Base-by-base conservation (phyloP, 2,888 invertebrate species). In the Sycophila texana region DNA sequence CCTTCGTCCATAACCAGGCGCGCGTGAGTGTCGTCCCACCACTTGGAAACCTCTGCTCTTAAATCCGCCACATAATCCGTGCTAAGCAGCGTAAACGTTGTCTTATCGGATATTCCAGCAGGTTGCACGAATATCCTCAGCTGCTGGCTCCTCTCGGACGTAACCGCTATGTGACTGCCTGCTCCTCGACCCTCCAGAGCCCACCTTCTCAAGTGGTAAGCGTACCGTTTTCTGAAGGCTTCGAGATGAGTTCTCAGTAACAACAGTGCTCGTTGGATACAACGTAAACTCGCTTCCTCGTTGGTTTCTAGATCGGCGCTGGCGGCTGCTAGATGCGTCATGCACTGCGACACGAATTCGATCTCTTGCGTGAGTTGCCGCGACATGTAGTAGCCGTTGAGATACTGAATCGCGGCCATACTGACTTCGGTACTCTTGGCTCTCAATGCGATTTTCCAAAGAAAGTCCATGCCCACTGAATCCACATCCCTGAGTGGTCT, bases 351-450 rank as follows among this genome's bases (percentile, higher is more conserved):
- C 0, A 98, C 96, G 89, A 98, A 98, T 87, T 98, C 98, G 80
- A 96, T 95, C 90, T 98, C 98, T 85, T 97, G 95, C 84, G 97
- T 96, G 61, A 98, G 90, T 87, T 97, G 96, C 81, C 97, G 96
- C 10, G 97, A 96, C 94, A 98, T 97, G 91, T 98, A 98, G 90
- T 97, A 98, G 87, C 95, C 95, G 90, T 98, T 98, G 76, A 98
- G 93, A 89, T 97, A 97, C 88, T 98, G 97, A 84, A 98, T 98
- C 0, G 98, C 98, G 3, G 97, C 96, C 94, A 98, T 95, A 83
- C 97, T 97, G 1, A 98, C 98, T 88, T 98, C 98, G 91, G 97
- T 97, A 88, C 96, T 97, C 84, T 95, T 95, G 1, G 98, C 98
- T 83, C 96, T 92, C 4, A 98, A 92, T 0, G 98, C 98, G 81